Base-by-base conservation (phyloP, 1,140 invertebrate species). In the Wasmannia auropunctata region DNA sequence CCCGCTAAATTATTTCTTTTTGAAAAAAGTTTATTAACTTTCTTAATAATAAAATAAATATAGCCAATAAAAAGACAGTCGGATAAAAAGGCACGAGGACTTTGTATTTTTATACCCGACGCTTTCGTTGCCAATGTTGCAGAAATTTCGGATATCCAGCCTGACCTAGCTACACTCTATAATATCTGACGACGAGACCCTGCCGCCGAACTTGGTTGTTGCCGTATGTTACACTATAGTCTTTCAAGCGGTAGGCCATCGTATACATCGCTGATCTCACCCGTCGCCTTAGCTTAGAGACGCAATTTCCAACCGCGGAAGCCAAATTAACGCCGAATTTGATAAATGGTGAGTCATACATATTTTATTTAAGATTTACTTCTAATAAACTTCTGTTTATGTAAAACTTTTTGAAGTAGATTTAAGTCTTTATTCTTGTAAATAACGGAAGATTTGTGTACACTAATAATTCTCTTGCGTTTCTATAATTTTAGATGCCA, bases 21-120 rank as follows among this genome's bases (percentile, higher is more conserved):
- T n/a, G n/a, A n/a, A n/a, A n/a, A n/a, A n/a, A n/a, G n/a, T n/a
- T n/a, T n/a, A n/a, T n/a, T n/a, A n/a, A n/a, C n/a, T n/a, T n/a
- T n/a, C n/a, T n/a, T n/a, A n/a, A n/a, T n/a, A n/a, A n/a, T n/a
- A n/a, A n/a, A n/a, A n/a, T n/a, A n/a, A n/a, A n/a, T n/a, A n/a
- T n/a, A n/a, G n/a, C n/a, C n/a, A n/a, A n/a, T n/a, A n/a, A n/a
- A n/a, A n/a, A n/a, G n/a, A n/a, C n/a, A n/a, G n/a, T n/a, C n/a
- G n/a, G n/a, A n/a, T n/a, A n/a, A n/a, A n/a, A n/a, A n/a, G n/a
- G n/a, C 98, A 99, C 92, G 96, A 97, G n/a, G 98, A 99, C 93
- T 98, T 99, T 95, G 94, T 96, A 72, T 98, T 98, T 97, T 98
- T 98, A 0, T 98, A 98, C 94, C 98, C 98, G 0, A 95, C 96